Conservation (phyloP, 2,888 invertebrate genomes). For the Chymomyza caudatula region DNA sequence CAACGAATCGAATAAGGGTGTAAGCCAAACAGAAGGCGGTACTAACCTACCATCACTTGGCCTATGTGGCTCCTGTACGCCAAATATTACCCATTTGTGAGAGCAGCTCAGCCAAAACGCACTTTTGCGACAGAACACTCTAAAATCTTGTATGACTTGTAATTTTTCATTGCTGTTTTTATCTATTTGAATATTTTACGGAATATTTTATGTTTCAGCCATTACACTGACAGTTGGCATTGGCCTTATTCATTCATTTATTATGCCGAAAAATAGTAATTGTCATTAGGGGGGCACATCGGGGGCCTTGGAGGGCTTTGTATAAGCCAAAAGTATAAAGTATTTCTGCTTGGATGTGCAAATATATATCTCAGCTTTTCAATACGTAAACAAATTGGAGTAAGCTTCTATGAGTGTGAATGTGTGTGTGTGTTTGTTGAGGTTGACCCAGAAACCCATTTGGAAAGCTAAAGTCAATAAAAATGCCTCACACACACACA, state of each 20-base stretch:
- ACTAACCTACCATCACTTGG: too few species aligned
- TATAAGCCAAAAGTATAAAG: neutral
- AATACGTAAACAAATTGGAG: constrained; percentile 35
- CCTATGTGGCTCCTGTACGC: too few species aligned
- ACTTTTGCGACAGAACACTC: too few species aligned
- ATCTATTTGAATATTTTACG: neutral
- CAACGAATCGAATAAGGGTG: too few species aligned
- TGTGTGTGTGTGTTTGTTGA: constrained; percentile 22
- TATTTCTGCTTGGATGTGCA: neutral
- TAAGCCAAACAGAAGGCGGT: too few species aligned
- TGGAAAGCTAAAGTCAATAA: constrained; percentile 64
- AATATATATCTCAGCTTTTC: constrained; percentile 17
- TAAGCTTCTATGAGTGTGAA: neutral
- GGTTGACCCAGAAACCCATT: constrained; percentile 66
- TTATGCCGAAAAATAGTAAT: neutral
- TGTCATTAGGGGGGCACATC: neutral
- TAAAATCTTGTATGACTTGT: neutral
- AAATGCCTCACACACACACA: constrained; percentile 1
- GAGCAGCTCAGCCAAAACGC: too few species aligned
- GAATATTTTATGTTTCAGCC: neutral
- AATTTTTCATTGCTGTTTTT: neutral
- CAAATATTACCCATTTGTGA: too few species aligned
- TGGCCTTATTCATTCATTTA: neutral
- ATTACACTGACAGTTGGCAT: neutral
- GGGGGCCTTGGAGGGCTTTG: neutral